Conservation (phyloP, 2,888 invertebrate species). For the Xestia xanthographa region DNA sequence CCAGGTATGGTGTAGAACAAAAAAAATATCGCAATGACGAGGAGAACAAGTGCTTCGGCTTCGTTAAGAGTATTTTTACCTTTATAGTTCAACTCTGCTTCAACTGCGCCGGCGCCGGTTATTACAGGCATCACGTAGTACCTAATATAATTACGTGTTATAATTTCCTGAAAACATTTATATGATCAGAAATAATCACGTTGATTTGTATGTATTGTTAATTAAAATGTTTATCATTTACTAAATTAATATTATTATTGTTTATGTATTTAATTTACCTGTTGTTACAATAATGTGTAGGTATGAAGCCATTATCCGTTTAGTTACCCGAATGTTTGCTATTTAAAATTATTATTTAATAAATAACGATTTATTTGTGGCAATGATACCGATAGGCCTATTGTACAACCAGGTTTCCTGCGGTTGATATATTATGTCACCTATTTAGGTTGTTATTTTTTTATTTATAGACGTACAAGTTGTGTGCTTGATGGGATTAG, state of each 20-base stretch:
- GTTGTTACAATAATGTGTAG: conserved; percentile 25
- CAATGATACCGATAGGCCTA: background rate
- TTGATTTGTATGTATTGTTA: conserved; percentile 29
- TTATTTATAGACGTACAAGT: background rate
- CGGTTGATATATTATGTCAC: background rate
- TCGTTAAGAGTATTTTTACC: background rate
- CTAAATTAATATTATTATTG: conserved; percentile 25
- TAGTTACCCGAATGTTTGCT: conserved; percentile 19
- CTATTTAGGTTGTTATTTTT: background rate
- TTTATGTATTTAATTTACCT: conserved; percentile 37
- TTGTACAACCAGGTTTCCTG: background rate
- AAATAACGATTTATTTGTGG: background rate
- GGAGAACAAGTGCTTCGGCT: background rate
- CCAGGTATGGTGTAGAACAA: background rate
- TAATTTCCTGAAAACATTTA: conserved; percentile 19
- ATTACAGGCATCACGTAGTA: background rate
- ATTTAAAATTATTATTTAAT: conserved; percentile 13
- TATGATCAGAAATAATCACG: conserved; percentile 29
- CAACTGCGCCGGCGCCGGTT: no score
- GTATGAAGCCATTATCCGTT: conserved; percentile 3
- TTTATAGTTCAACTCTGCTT: background rate
- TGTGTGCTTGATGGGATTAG: no score
- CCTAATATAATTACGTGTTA: background rate
- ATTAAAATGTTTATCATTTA: conserved; percentile 45
- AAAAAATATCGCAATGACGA: background rate